Evolutionary conservation across 2,888 invertebrate genomes (phyloP).

Genomic region (Epicampocera succincta): DNA sequence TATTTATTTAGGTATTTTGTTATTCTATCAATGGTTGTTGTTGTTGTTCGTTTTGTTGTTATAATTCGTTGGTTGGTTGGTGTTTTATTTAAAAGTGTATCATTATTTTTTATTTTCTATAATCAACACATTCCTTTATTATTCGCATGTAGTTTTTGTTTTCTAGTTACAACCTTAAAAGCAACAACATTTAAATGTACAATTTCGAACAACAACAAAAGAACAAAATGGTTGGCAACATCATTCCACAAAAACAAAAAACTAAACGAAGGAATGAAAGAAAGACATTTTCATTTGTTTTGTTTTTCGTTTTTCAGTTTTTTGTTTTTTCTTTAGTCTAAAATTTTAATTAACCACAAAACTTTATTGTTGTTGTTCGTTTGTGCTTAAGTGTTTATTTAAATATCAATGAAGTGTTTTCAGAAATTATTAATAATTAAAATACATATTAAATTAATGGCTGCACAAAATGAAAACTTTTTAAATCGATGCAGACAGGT

Average conservation of each 20-base stretch:
- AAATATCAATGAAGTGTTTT: conserved; percentile 44
- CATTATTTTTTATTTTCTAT: conserved; percentile 52
- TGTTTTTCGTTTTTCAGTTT: no score
- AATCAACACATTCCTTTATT: conserved; percentile 58
- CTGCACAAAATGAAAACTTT: conserved; percentile 29
- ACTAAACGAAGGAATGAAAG: background rate
- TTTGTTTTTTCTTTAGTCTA: background rate
- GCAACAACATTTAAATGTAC: conserved; percentile 6
- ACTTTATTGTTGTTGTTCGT: conserved; percentile 14
- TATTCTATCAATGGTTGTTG: conserved; percentile 21
- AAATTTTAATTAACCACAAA: conserved; percentile 13
- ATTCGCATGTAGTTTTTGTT: conserved; percentile 8
- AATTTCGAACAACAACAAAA: background rate
- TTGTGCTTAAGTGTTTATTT: conserved; percentile 24
- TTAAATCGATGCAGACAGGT: conserved; percentile 5
- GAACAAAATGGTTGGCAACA: conserved; percentile 29
- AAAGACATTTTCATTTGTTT: no score
- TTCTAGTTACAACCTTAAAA: background rate
- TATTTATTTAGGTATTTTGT: conserved; percentile 14
- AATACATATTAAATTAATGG: conserved; percentile 25
- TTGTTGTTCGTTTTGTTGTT: conserved; percentile 14
- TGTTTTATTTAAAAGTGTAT: conserved; percentile 47
- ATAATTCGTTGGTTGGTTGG: conserved; percentile 36
- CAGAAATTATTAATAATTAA: conserved; percentile 52
- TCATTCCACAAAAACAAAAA: background rate